Evolutionary conservation across 2,113 vertebrate genomes (phyloP), one percentile per base, ranked within the genome.

Genomic region (Tyrannus savana): DNA sequence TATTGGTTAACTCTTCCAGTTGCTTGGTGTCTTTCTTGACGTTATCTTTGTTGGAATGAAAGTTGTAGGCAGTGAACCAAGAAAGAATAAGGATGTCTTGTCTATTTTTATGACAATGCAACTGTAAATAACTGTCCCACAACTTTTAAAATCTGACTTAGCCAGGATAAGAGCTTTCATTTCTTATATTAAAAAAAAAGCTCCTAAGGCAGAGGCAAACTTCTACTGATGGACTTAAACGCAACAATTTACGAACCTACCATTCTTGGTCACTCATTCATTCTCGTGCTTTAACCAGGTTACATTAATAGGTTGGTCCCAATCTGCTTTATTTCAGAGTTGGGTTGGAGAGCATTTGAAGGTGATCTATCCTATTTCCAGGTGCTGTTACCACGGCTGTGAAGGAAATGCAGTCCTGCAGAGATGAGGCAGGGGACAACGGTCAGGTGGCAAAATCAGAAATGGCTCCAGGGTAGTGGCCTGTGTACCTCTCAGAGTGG

Each of bases 401-500:
- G 68, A 67, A 84, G 50, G 28, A 50, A 56, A 25, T 2, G 2
- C 1, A 0, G 2, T 71, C 7, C 49, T 47, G 35, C 71, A 62
- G 53, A 58, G 31, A 31, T 28, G 37, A 14, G 31, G 28, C 18
- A 76, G 35, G 27, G 33, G 56, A n/a, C 22, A 42, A 3, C 14
- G 30, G 33, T 44, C 19, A 33, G 23, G 35, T 35, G 58, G 13
- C 58, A 64, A 0, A 30, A 33, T 66, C 50, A 49, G 55, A 24
- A 60, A 7, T 30, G n/a, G 24, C 72, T 66, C 10, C 62, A 31
- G 13, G 5, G 2, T 9, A 5, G 5, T 72, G 37, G 17, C 14
- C 41, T 58, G 11, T 19, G 22, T 23, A 8, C 1, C 0, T 42
- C 27, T 88, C 1, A 0, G 35, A n/a, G 42, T 1, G 3, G 50